phyloP scores from a whole-genome alignment of 1,140 invertebrate genomes.

The Xylocopa sonorina region DNA sequence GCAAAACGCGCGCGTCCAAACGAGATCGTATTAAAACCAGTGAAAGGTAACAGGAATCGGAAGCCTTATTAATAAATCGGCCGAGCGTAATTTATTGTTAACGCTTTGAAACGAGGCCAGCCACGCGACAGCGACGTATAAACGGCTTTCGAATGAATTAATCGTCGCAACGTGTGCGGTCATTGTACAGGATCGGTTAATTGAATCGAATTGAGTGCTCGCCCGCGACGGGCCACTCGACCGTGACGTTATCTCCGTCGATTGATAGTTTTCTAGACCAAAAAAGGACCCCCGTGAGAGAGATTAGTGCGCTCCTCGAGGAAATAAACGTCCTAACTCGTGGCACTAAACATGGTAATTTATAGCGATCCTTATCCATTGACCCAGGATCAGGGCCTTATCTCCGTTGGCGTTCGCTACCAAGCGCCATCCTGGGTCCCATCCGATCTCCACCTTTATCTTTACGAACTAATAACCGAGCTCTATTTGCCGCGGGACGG shows the following conservation, averaged over 20 bases:
- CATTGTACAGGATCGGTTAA: constrained; percentile 49
- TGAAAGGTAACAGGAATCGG: neutral
- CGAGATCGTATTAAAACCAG: neutral
- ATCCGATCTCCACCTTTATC: constrained; percentile 37
- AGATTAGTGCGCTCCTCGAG: constrained; percentile 8
- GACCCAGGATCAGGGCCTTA: constrained; percentile 45
- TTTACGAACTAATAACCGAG: constrained; percentile 57
- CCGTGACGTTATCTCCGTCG: constrained; percentile 39
- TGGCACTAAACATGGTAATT: constrained; percentile 59
- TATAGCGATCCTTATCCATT: constrained; percentile 57
- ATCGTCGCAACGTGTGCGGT: neutral
- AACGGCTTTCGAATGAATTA: constrained; percentile 24
- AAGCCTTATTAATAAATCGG: neutral
- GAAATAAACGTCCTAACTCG: constrained; percentile 30
- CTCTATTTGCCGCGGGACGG: constrained; percentile 36
- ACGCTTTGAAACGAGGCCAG: neutral
- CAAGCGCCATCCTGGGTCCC: neutral
- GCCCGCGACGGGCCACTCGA: constrained; percentile 9
- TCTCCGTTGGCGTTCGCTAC: constrained; percentile 53
- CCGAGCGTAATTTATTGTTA: neutral
- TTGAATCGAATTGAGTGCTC: constrained; percentile 32
- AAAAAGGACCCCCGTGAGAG: constrained; percentile 28
- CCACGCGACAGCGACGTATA: neutral
- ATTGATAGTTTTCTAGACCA: constrained; percentile 44
- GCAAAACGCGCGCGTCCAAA: neutral